Conservation (phyloP, 2,888 invertebrate species). For the Trilocha varians region DNA sequence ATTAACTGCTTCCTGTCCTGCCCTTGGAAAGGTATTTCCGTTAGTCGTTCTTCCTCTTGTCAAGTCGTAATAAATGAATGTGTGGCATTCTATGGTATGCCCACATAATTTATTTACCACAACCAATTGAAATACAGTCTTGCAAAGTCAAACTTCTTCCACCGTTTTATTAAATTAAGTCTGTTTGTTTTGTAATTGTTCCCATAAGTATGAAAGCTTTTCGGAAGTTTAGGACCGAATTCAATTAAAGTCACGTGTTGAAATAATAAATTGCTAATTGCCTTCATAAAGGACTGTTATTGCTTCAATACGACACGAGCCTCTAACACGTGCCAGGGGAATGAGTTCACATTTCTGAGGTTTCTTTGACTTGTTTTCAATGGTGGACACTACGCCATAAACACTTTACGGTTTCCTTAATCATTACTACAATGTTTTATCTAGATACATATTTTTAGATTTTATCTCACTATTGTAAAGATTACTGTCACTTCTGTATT, state of each 20-base stretch:
- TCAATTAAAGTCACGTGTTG: conserved; percentile 3
- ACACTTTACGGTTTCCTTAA: no score
- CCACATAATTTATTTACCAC: background rate
- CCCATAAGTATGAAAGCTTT: background rate
- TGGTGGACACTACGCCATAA: no score
- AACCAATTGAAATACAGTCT: background rate
- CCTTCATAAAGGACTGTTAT: conserved; percentile 5
- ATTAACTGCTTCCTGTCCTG: conserved; percentile 55
- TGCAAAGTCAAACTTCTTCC: background rate
- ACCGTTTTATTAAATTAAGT: background rate
- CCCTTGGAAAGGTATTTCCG: conserved; percentile 32
- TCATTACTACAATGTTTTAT: no score
- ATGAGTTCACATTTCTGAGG: conserved; percentile 3
- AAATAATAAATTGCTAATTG: conserved; percentile 16
- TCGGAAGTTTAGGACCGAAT: background rate
- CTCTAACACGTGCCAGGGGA: conserved; percentile 22
- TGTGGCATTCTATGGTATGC: background rate
- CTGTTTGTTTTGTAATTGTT: background rate
- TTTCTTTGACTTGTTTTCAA: background rate
- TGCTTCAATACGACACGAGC: conserved; percentile 24
- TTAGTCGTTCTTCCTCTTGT: conserved; percentile 14
- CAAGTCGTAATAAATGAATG: background rate
- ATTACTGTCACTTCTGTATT: no score
- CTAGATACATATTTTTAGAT: no score
- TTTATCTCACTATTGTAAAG: no score